Base-by-base conservation (phyloP, 1,140 invertebrate genomes). In the Cydia pomonella region DNA sequence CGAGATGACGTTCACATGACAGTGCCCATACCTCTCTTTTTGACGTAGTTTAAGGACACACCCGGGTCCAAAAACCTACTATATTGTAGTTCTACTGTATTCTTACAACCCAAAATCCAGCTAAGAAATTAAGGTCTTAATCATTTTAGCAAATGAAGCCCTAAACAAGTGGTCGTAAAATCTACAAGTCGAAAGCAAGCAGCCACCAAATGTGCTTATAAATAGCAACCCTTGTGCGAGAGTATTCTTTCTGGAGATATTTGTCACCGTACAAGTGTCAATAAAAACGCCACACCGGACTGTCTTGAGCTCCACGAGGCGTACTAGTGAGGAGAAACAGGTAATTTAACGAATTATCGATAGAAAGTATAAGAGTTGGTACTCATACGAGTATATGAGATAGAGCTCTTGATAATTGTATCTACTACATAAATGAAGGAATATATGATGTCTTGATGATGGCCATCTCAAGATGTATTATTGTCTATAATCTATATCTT, bases 281-380 rank as follows among this genome's bases (percentile, higher is more conserved):
- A 92, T 92, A 92, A 92, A 92, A 92, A 89, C 83, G 91, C 87
- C 91, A 92, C 85, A 82, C 91, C 87, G 91, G 91, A 92, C 91
- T 91, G 85, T 83, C 81, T 87, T 82, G 79, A 83, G 81, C 83
- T 86, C 85, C 80, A 82, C 80, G 72, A 77, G 81, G 72, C 72
- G 25, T 23, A 0, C 6, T 88, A 89, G 89, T 78, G 85, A 79
- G 78, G 88, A 73, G 79, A 73, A 10, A 72, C 9, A 18, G 80
- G 80, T 80, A 82, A 79, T 50, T 71, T 47, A 25, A 74, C 10
- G 33, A n/a, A 10, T 75, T 38, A 18, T 63, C 29, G 62, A 73
- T 23, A 74, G 29, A 69, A 75, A 59, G 13, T 18, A 6, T n/a
- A 21, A 7, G 3, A 12, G 1, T 3, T 5, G 13, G 9, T 27